Evolutionary conservation across 2,888 invertebrate species (phyloP).

Genomic region (Bugulina stolonifera): DNA sequence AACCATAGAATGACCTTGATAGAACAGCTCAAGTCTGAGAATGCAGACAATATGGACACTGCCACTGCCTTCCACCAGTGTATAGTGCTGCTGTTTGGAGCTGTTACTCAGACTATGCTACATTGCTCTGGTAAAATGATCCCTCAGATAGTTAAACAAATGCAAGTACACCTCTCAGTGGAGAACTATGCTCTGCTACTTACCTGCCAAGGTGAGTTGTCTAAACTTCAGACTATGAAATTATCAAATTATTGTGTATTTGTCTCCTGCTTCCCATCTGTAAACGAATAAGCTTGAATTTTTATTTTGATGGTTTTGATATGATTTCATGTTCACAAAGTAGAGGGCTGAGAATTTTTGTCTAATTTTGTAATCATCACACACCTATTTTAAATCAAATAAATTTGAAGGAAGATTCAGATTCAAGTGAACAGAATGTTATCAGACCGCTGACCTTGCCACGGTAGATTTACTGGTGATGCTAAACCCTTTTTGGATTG

Average conservation of each 20-base stretch:
- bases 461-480: too few relatives aligned
- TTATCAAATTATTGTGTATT: neutral
- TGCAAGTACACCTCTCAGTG: constrained; percentile 59
- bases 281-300: too few relatives aligned
- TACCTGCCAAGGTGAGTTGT: constrained; percentile 25
- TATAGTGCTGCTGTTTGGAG: constrained; percentile 66
- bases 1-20: constrained; percentile 75
- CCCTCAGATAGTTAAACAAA: constrained; percentile 67
- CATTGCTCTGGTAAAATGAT: constrained; percentile 93
- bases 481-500: too few relatives aligned
- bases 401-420: too few relatives aligned
- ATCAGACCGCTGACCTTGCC: too few relatives aligned
- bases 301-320: too few relatives aligned
- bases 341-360: too few relatives aligned
- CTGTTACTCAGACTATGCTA: constrained; percentile 72
- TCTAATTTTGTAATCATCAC: too few relatives aligned
- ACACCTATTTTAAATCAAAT: too few relatives aligned
- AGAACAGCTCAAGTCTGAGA: constrained; percentile 63
- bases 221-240: neutral
- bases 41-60: constrained; percentile 38
- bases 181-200: neutral
- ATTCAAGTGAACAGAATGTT: too few relatives aligned
- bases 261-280: neutral
- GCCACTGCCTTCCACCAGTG: constrained; percentile 49
- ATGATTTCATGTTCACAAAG: too few relatives aligned